Base-by-base conservation (phyloP, 2,888 invertebrate species). In the Drosophila merina region DNA sequence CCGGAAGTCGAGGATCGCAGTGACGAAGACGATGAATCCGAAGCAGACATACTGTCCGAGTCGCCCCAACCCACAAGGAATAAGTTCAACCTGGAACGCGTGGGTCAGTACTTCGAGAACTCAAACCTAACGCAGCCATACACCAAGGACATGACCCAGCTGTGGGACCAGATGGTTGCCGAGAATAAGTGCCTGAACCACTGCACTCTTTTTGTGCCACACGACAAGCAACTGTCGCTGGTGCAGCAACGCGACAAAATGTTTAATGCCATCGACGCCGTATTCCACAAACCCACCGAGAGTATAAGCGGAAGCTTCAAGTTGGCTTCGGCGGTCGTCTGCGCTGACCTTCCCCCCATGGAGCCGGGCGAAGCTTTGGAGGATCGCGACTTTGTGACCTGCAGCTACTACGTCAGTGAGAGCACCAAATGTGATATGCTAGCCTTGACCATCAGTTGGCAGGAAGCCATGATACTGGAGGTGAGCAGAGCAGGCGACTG, bases 21-120 rank as follows among this genome's bases (percentile, higher is more conserved):
- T 54, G 83, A 88, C 30, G 81, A 83, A 6, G 87, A 90, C 10
- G 67, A 58, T 10, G 28, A 51, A 3, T 31, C 28, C 5, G 63
- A 47, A 8, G 48, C 59, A 4, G 30, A 25, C 12, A 8, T 52
- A 2, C 30, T 40, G 0, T 28, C 56, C 1, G 67, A 48, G 25
- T n/a, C 59, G 3, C 48, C 57, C 0, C 10, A 52, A 4, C 56
- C 33, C 3, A 31, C 92, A 77, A 89, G 92, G 83, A 76, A 94
- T 72, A 92, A 94, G 79, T 97, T 97, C 85, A 96, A 97, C 90
- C 93, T 98, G 81, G 98, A 98, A 92, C 94, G 96, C 87, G 93
- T 98, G 48, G 98, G 98, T 0, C 97, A 98, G 91, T 98, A 98
- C 92, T 93, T 98, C 62, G 94, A 95, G 77, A 95, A 97, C 89